Percentiles rank a stretch among this genome's conserved stretches.
phyloP scores from a whole-genome alignment of 2,113 vertebrate species.

The Spea multiplicata region DNA sequence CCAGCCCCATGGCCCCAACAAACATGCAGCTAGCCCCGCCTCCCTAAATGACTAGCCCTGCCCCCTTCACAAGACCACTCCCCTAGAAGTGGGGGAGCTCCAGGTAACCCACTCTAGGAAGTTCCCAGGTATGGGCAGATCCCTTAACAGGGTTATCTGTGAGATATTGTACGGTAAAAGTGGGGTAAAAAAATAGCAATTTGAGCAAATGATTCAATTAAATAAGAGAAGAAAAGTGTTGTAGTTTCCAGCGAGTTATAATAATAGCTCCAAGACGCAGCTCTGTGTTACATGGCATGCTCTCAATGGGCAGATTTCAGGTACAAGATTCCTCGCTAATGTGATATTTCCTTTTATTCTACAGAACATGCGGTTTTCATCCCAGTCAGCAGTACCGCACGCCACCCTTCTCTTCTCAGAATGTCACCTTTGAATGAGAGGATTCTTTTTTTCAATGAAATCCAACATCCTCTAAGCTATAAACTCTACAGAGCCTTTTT shows the following conservation, averaged over 20 bases:
- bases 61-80: too few species aligned
- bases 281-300: not conserved
- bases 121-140: too few species aligned
- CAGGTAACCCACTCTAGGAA: too few species aligned
- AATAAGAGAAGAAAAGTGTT: not conserved
- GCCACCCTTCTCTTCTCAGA: not conserved
- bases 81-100: too few species aligned
- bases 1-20: too few species aligned
- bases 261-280: not conserved
- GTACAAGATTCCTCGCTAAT: not conserved
- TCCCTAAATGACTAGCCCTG: too few species aligned
- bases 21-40: too few species aligned
- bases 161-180: too few species aligned
- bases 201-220: not conserved
- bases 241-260: not conserved
- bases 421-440: not conserved
- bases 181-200: too few species aligned
- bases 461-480: not conserved
- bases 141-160: too few species aligned
- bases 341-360: not conserved
- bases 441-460: not conserved
- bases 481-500: not conserved
- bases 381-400: not conserved
- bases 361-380: not conserved
- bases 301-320: not conserved